Evolutionary conservation across 2,113 vertebrate genomes (phyloP).

Genomic region (Sprattus sprattus): DNA sequence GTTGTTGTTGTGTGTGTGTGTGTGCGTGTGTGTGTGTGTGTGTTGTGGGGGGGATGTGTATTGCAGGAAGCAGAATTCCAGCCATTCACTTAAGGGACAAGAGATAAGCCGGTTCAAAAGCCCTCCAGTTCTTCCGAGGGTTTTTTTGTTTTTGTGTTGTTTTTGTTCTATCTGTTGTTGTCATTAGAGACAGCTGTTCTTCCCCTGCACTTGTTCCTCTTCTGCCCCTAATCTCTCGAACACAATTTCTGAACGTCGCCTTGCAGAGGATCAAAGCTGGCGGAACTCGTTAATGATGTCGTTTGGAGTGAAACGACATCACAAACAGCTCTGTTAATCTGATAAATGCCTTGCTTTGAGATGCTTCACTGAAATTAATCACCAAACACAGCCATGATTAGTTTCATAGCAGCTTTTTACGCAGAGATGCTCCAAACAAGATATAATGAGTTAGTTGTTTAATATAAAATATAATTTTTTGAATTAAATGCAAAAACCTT

Average conservation of each 20-base stretch:
- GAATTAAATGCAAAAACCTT: too few species aligned
- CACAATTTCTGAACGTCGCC: neutral
- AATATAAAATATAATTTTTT: neutral
- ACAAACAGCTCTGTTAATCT: neutral
- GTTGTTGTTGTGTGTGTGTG: neutral
- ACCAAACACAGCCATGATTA: neutral
- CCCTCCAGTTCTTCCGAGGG: constrained; percentile 1
- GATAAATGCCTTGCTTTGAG: neutral
- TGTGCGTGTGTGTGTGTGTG: neutral
- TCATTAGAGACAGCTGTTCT: constrained; percentile 2
- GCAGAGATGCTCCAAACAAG: neutral
- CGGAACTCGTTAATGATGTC: constrained; percentile 9
- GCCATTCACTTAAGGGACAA: constrained; percentile 13
- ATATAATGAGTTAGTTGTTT: neutral
- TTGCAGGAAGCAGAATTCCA: constrained; percentile 5
- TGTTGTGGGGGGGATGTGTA: neutral
- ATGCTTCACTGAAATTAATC: neutral
- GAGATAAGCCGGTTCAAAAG: constrained; percentile 11
- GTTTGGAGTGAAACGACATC: neutral
- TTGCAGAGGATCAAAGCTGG: neutral
- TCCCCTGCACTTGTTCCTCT: constrained; percentile 12
- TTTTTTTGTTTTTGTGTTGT: neutral
- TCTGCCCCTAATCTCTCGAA: neutral
- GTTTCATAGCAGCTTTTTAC: neutral
- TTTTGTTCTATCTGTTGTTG: neutral